Conservation (phyloP, 2,113 vertebrate genomes). For the Sander lucioperca region DNA sequence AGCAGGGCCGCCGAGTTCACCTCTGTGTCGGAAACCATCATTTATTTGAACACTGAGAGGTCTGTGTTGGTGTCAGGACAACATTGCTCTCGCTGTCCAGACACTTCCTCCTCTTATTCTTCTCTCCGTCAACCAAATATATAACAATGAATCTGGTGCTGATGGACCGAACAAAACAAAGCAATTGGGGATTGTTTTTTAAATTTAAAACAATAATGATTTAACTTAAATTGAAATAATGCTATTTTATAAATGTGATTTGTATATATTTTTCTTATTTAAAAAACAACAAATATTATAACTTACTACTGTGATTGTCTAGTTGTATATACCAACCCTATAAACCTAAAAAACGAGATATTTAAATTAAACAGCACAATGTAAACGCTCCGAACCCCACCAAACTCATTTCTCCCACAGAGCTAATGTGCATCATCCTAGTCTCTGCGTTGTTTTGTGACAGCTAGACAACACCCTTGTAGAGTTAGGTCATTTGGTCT, state of each 20-base stretch:
- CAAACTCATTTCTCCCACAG: slow-evolving; percentile 52
- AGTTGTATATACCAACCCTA: not conserved
- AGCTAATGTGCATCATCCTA: slow-evolving; percentile 40
- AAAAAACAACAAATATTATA: not conserved
- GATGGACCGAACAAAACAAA: not conserved
- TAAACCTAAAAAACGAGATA: not conserved
- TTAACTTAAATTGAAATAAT: not conserved
- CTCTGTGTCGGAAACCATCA: slow-evolving; percentile 77
- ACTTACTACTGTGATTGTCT: not conserved
- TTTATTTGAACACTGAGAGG: slow-evolving; percentile 75
- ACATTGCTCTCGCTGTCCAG: slow-evolving; percentile 51
- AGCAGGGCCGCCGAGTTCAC: slow-evolving; percentile 60
- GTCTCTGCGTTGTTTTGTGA: slow-evolving; percentile 46
- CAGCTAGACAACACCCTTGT: slow-evolving; percentile 37
- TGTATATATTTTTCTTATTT: not conserved
- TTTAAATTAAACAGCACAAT: slow-evolving; percentile 12
- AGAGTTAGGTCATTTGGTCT: slow-evolving; percentile 59
- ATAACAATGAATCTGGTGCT: slow-evolving; percentile 7
- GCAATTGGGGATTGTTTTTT: not conserved
- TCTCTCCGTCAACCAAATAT: slow-evolving; percentile 47
- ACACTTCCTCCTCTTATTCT: slow-evolving; percentile 65
- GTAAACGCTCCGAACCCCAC: slow-evolving; percentile 1
- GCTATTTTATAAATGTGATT: not conserved
- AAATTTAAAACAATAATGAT: too few relatives aligned
- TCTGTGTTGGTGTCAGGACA: slow-evolving; percentile 61